Conservation (phyloP, 1,140 invertebrate species). For the Drosophila lowei region DNA sequence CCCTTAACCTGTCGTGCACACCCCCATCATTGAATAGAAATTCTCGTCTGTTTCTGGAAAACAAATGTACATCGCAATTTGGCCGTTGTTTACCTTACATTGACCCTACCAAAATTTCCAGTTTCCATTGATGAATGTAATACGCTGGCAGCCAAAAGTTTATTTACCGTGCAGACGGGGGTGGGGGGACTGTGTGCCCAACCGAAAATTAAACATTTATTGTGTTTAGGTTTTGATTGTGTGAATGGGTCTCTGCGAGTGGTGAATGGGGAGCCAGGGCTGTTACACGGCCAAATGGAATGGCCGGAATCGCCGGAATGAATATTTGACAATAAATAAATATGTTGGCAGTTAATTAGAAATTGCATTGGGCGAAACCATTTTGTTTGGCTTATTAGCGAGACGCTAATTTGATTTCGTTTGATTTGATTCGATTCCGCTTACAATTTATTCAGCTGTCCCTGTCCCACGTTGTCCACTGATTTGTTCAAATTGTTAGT, state of each 20-base stretch:
- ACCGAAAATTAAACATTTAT: conserved; percentile 64
- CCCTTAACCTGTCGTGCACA: too few relatives aligned
- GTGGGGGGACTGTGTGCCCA: too few relatives aligned
- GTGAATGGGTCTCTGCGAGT: conserved; percentile 10
- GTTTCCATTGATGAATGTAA: conserved; percentile 47
- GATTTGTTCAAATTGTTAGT: conserved; percentile 63
- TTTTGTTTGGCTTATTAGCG: conserved; percentile 76
- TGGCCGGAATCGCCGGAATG: conserved; percentile 33
- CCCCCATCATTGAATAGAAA: conserved; percentile 8
- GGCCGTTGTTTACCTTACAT: conserved; percentile 40
- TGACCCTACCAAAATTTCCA: conserved; percentile 33
- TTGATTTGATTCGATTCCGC: conserved; percentile 52
- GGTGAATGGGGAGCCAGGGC: not conserved
- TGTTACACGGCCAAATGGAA: conserved; percentile 64
- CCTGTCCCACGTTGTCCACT: conserved; percentile 23
- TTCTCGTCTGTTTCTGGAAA: conserved; percentile 19
- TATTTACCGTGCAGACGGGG: conserved; percentile 42
- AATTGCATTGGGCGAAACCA: conserved; percentile 66
- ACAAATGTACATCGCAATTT: conserved; percentile 41
- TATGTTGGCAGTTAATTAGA: conserved; percentile 74
- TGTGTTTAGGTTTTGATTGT: conserved; percentile 51
- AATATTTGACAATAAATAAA: conserved; percentile 75
- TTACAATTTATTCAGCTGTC: conserved; percentile 45
- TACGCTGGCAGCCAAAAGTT: conserved; percentile 53
- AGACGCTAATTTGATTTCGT: conserved; percentile 55